A percentile compares a stretch with the other conserved stretches of the same genome.
These are phyloP conservation scores for Euproctis similis DNA, from an alignment of 2,888 invertebrate species.

Conservation along the genomic window DNA sequence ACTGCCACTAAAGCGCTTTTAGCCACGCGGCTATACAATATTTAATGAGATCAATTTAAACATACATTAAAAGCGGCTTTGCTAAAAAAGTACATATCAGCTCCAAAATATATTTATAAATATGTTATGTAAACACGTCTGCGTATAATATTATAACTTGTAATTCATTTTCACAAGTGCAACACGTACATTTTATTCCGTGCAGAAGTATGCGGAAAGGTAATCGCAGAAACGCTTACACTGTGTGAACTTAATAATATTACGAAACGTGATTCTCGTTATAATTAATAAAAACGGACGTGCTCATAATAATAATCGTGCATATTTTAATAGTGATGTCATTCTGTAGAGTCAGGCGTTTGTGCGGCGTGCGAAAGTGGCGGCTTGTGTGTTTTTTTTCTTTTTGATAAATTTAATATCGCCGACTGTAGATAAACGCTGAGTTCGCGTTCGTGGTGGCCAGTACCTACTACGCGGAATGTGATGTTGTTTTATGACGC, in stretches of 20 bases:
- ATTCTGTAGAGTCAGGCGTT: slow-evolving; percentile 22
- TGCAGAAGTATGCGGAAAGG: slow-evolving; percentile 23
- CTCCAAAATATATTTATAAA: no score
- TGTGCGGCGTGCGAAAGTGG: slow-evolving; percentile 22
- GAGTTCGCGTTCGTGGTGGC: no score
- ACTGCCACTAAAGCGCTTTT: no score
- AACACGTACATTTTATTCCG: slow-evolving; percentile 6
- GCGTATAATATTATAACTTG: no score
- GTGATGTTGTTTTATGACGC: no score
- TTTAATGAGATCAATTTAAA: no score
- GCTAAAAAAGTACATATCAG: no score
- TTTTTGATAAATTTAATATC: not conserved
- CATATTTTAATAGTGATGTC: slow-evolving; percentile 46
- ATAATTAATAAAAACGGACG: slow-evolving; percentile 29
- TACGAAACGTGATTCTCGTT: slow-evolving; percentile 42
- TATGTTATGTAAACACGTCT: no score
- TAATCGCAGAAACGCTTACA: slow-evolving; percentile 25
- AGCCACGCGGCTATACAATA: no score
- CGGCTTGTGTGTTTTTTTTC: slow-evolving; percentile 7
- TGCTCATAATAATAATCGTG: slow-evolving; percentile 35
- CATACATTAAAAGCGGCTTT: no score
- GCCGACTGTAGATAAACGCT: not conserved
- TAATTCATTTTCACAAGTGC: slow-evolving; percentile 19
- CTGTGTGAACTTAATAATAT: slow-evolving; percentile 37
- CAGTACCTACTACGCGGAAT: no score